Base-by-base conservation (phyloP, 2,888 invertebrate species). In the Ligdia adustata region DNA sequence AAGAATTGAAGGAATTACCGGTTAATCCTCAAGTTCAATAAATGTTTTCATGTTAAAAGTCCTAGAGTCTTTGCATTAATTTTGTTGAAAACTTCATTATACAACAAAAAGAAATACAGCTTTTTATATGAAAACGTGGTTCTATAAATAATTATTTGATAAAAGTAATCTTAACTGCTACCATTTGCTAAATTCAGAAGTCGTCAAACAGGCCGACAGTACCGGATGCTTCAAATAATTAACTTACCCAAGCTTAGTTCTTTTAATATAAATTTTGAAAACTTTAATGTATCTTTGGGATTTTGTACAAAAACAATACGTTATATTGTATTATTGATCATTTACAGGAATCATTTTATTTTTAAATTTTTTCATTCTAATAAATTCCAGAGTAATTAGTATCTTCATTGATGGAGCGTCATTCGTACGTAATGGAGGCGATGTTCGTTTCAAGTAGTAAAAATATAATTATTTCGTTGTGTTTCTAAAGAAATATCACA, bases 361-460 rank as follows among this genome's bases (percentile, higher is more conserved):
- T 6, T 6, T n/a, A 22, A 22, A 22, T 6, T 6, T 6, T 6
- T 0, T 22, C 34, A 47, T 16, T 41, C 1, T 16, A 5, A 63
- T 47, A 81, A 77, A 88, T 87, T 87, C 87, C 82, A 56, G 22
- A 39, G 41, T 2, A 58, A 77, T 75, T 64, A 83, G 84, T 69
- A 54, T 32, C 45, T 74, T 57, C 62, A 66, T 84, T 91, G 92
- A 91, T 72, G 85, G 82, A 91, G 92, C 92, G 91, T 92, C 92
- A 91, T 90, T 91, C 89, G 91, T 92, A 91, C 91, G 92, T 92
- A 92, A 92, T 92, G 92, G 92, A 92, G 92, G 90, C 91, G 87
- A 91, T 76, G 77, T 82, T 81, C 75, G 73, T 64, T 75, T 74
- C 71, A 62, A 76, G 65, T 63, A 78, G 68, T 79, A 75, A 64